phyloP scores from a whole-genome alignment of 1,140 invertebrate species.

The Brachystomella parvula region DNA sequence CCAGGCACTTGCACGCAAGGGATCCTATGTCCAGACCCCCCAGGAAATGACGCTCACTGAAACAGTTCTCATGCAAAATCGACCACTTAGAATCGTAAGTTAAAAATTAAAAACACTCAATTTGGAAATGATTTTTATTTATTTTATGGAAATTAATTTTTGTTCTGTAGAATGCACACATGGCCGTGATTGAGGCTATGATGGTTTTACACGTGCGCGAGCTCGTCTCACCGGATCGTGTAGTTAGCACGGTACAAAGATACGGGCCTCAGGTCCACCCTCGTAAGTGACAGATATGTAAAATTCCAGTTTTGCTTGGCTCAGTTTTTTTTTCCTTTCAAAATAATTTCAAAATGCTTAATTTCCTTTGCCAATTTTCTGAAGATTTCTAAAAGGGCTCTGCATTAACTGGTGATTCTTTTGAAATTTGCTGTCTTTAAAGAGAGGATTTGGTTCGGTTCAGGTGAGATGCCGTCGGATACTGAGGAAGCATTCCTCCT shows the following conservation, averaged over 20 bases:
- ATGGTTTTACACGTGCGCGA: slow-evolving; percentile 92
- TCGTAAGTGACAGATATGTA: slow-evolving; percentile 41
- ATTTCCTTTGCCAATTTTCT: neutral
- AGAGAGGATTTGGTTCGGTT: slow-evolving; percentile 41
- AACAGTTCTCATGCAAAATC: slow-evolving; percentile 90
- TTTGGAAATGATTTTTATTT: neutral
- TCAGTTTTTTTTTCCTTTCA: neutral
- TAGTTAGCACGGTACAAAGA: slow-evolving; percentile 72
- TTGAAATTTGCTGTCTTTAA: slow-evolving; percentile 35
- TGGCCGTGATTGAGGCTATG: slow-evolving; percentile 92
- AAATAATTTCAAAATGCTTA: neutral
- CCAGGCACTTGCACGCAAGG: slow-evolving; percentile 83
- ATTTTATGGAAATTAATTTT: neutral
- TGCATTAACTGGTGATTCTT: slow-evolving; percentile 10
- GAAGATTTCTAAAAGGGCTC: neutral
- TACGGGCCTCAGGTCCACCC: slow-evolving; percentile 47
- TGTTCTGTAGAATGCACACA: slow-evolving; percentile 73
- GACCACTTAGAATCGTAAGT: slow-evolving; percentile 86
- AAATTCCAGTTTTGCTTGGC: neutral
- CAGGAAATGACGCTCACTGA: slow-evolving; percentile 83
- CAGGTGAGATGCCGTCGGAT: slow-evolving; percentile 54
- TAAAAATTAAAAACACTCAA: neutral
- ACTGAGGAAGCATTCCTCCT: slow-evolving; percentile 79
- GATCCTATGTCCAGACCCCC: slow-evolving; percentile 75
- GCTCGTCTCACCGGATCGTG: slow-evolving; percentile 79